Conservation (phyloP, 2,113 vertebrate genomes). For the Pygoscelis adeliae region DNA sequence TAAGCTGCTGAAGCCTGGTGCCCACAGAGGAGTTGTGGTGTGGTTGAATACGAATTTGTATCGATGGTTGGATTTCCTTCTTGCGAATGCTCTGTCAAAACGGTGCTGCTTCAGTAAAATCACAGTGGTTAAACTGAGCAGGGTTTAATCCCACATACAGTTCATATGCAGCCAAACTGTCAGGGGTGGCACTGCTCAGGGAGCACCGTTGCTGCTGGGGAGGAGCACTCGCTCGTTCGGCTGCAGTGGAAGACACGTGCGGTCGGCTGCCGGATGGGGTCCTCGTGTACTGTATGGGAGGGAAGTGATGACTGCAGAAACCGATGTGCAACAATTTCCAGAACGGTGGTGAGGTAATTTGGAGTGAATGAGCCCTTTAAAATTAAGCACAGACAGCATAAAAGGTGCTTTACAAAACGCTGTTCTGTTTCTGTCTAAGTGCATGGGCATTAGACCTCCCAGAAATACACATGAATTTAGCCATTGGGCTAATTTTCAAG, state of each 20-base stretch:
- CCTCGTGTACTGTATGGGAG: rapidly evolving
- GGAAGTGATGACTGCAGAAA: not conserved
- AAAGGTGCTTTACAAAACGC: not conserved
- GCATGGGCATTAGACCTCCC: not conserved
- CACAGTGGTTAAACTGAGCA: not conserved
- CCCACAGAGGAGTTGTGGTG: not conserved
- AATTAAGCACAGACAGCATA: not conserved
- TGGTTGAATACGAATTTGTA: not conserved
- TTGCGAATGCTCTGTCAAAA: not conserved
- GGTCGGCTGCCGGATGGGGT: not conserved
- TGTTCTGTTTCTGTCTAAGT: not conserved
- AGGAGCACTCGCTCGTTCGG: not conserved
- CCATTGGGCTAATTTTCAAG: not conserved
- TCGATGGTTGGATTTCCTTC: rapidly evolving
- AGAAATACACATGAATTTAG: not conserved
- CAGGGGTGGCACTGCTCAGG: not conserved
- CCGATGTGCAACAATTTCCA: not conserved
- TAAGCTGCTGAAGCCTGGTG: not conserved
- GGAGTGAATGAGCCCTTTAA: not conserved
- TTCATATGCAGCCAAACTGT: not conserved
- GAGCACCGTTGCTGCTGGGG: rapidly evolving
- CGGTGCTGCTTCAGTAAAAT: not conserved
- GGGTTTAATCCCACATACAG: not conserved
- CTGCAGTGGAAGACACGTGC: rapidly evolving
- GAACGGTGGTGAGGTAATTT: not conserved